A percentile compares a stretch with the other conserved stretches of the same genome.
These are phyloP conservation scores for Cantharis rufa DNA, from an alignment of 2,888 invertebrate species.

Conservation along the genomic window DNA sequence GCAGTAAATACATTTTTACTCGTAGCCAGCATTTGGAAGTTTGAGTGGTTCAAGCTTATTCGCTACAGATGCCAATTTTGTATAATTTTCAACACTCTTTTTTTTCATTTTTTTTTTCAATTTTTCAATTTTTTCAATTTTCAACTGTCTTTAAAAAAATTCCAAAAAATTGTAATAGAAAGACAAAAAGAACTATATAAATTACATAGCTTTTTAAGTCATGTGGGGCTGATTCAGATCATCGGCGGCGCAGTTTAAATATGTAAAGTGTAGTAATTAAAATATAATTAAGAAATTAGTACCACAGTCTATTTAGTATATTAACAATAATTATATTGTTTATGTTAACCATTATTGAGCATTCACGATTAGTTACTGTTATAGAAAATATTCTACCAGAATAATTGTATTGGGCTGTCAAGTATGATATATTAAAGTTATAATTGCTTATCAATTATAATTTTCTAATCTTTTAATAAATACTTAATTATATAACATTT, in stretches of 20 bases:
- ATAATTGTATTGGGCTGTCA: background rate
- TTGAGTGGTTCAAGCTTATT: background rate
- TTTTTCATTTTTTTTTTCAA: too few relatives aligned
- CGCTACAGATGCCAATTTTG: background rate
- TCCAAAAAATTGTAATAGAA: too few relatives aligned
- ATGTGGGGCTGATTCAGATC: background rate
- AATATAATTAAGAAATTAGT: background rate
- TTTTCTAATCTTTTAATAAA: background rate
- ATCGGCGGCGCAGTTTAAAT: background rate
- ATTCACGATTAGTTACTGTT: background rate
- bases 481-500: background rate
- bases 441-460: background rate
- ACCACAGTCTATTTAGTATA: background rate
- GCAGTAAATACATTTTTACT: background rate
- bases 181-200: too few relatives aligned
- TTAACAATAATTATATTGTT: background rate
- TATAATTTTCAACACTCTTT: too few relatives aligned
- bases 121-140: too few relatives aligned
- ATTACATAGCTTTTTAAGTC: too few relatives aligned
- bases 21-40: background rate
- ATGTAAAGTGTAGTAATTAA: background rate
- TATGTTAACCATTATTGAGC: background rate
- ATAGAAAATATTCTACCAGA: background rate
- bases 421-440: background rate
- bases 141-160: too few relatives aligned